Conservation (phyloP, 2,888 invertebrate genomes). For the Hydraecia micacea region DNA sequence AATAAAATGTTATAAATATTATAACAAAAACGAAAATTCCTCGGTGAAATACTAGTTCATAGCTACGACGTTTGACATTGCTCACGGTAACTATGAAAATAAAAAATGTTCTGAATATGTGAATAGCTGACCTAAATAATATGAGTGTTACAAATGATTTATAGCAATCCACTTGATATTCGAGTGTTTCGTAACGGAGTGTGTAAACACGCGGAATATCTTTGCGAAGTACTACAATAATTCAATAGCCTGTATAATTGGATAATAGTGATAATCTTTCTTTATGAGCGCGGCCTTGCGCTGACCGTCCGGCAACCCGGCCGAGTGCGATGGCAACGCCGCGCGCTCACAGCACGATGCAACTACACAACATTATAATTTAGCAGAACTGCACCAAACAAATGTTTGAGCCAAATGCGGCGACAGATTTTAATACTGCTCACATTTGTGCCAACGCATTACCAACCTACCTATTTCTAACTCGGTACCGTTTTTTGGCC, state of each 20-base stretch:
- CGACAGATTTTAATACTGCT: slow-evolving; percentile 61
- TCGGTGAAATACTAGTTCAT: slow-evolving; percentile 30
- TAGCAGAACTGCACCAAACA: slow-evolving; percentile 60
- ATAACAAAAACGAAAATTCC: slow-evolving; percentile 40
- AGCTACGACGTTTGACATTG: slow-evolving; percentile 53
- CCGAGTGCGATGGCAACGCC: slow-evolving; percentile 56
- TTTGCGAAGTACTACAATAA: slow-evolving; percentile 78
- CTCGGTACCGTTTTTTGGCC: slow-evolving; percentile 83
- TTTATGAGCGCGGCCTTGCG: slow-evolving; percentile 79
- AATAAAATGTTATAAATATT: slow-evolving; percentile 28
- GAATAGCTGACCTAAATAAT: slow-evolving; percentile 64
- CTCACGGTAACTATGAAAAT: slow-evolving; percentile 55
- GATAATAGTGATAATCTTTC: slow-evolving; percentile 85
- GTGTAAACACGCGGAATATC: slow-evolving; percentile 69
- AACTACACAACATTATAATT: slow-evolving; percentile 45
- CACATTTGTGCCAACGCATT: slow-evolving; percentile 69
- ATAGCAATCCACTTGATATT: slow-evolving; percentile 63
- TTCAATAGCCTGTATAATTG: slow-evolving; percentile 83
- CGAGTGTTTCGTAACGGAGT: slow-evolving; percentile 68
- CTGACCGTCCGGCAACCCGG: slow-evolving; percentile 69
- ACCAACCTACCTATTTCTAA: slow-evolving; percentile 71
- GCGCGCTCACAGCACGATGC: slow-evolving; percentile 18
- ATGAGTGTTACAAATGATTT: slow-evolving; percentile 57
- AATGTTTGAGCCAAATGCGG: slow-evolving; percentile 69
- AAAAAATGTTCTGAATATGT: slow-evolving; percentile 55